phyloP scores from a whole-genome alignment of 2,888 invertebrate species.

The Sepiola atlantica region DNA sequence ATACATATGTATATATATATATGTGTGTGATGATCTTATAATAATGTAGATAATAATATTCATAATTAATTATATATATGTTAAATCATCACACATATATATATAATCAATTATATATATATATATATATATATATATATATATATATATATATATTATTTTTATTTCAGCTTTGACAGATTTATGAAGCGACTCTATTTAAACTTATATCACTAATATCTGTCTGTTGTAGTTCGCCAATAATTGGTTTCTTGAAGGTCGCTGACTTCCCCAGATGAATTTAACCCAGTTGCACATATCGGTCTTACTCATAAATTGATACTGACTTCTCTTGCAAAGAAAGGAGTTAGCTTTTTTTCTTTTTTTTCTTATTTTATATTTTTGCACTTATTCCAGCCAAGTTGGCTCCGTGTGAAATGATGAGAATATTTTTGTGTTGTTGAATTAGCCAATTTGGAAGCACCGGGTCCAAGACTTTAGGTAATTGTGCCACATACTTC shows the following conservation, averaged over 20 bases:
- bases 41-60: too few relatives aligned
- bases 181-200: neutral
- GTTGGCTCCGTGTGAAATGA: neutral
- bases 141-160: neutral
- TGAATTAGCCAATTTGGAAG: neutral
- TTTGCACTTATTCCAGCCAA: neutral
- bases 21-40: too few relatives aligned
- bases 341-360: neutral
- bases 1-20: too few relatives aligned
- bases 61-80: too few relatives aligned
- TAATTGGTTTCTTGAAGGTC: slow-evolving; percentile 9
- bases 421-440: neutral
- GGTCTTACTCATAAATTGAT: neutral
- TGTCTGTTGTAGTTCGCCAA: neutral
- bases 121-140: neutral
- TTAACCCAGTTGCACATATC: neutral
- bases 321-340: neutral
- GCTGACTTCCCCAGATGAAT: neutral
- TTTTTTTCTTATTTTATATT: neutral
- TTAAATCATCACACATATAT: neutral
- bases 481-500: neutral
- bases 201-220: neutral
- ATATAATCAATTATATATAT: neutral
- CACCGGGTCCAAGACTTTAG: neutral
- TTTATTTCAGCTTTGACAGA: neutral